Evolutionary conservation across 2,113 vertebrate genomes (phyloP).

Genomic region (Muscicapa adusta): DNA sequence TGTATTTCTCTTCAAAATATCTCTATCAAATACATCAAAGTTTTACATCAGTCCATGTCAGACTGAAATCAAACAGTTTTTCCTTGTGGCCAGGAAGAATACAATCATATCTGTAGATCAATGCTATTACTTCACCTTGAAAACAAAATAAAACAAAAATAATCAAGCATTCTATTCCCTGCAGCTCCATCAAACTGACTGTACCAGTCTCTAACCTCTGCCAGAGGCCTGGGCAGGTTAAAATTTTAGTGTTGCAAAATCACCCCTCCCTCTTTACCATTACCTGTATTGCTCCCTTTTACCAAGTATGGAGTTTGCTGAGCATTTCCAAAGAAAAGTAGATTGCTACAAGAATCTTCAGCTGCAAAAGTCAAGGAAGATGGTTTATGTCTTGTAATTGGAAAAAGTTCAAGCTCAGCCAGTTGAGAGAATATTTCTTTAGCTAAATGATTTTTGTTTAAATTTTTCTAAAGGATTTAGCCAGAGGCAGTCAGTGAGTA

Average conservation of each 20-base stretch:
- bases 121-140: conserved; percentile 28
- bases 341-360: not conserved
- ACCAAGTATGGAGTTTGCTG: not conserved
- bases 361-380: not conserved
- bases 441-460: not conserved
- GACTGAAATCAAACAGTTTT: conserved; percentile 31
- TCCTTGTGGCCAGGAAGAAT: not conserved
- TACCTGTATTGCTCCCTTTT: not conserved
- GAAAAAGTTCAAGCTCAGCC: not conserved
- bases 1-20: conserved; percentile 42
- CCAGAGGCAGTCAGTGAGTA: not conserved
- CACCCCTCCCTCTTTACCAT: not conserved
- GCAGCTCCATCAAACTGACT: not conserved
- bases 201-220: not conserved
- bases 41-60: not conserved
- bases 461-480: not conserved
- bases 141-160: conserved; percentile 22
- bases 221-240: not conserved
- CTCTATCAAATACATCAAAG: conserved; percentile 47
- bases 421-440: not conserved
- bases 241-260: not conserved
- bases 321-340: not conserved
- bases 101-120: conserved; percentile 44
- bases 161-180: conserved; percentile 30
- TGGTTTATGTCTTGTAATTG: not conserved